These are phyloP conservation scores for Nezara viridula DNA, from an alignment of 2,888 invertebrate genomes.

Conservation along the genomic window DNA sequence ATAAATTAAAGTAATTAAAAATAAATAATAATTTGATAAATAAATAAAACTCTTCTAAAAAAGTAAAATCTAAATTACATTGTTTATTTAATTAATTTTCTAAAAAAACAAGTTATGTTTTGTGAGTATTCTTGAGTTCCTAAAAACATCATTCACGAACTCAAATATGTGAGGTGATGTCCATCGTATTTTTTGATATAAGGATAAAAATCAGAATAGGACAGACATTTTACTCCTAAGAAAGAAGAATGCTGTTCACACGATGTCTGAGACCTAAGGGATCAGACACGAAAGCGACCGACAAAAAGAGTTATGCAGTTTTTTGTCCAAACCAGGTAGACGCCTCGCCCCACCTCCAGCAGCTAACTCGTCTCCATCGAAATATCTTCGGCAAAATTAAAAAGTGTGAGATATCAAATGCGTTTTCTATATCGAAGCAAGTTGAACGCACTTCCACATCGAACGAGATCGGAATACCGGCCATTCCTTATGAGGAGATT, in stretches of 20 bases:
- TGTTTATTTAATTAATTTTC: too few relatives aligned
- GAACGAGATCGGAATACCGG: slow-evolving; percentile 5
- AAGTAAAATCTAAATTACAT: too few relatives aligned
- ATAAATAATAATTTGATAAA: too few relatives aligned
- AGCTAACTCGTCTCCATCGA: neutral
- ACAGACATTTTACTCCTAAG: too few relatives aligned
- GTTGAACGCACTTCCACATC: neutral
- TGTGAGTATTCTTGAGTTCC: too few relatives aligned
- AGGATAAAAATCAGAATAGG: too few relatives aligned
- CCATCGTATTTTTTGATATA: too few relatives aligned
- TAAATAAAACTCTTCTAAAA: too few relatives aligned
- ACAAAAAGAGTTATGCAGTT: slow-evolving; percentile 29
- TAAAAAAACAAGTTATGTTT: too few relatives aligned
- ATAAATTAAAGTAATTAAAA: too few relatives aligned
- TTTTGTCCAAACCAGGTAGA: neutral
- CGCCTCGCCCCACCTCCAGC: neutral
- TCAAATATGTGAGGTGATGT: too few relatives aligned
- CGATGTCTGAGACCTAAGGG: neutral
- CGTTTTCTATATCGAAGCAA: neutral
- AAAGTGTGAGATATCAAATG: neutral
- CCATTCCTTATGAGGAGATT: slow-evolving; percentile 8
- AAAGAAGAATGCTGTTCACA: neutral
- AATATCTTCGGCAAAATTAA: neutral
- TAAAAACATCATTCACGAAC: too few relatives aligned
- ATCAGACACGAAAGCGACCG: neutral